A percentile compares a stretch with the other conserved stretches of the same genome.
phyloP scores from a whole-genome alignment of 2,888 invertebrate species.

The Cataglyphis cursor region DNA sequence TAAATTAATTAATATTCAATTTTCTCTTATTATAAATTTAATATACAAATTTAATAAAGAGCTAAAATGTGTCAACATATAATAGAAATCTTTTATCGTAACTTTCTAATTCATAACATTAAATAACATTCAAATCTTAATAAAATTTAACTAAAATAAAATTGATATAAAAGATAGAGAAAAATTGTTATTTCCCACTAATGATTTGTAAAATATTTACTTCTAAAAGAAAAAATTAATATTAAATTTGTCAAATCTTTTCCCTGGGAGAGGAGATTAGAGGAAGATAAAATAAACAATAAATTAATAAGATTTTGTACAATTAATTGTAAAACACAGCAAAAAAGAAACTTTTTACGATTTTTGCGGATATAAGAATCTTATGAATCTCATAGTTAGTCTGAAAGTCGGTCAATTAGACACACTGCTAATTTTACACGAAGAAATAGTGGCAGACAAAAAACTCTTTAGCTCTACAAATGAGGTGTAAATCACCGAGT shows the following conservation, averaged over 20 bases:
- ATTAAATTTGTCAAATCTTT: neutral
- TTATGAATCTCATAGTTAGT: constrained; percentile 27
- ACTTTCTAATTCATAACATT: neutral
- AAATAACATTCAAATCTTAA: neutral
- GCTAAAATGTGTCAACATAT: neutral
- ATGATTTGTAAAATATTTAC: neutral
- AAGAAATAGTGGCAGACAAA: neutral
- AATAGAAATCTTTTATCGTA: neutral
- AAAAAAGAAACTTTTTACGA: neutral
- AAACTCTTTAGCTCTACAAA: constrained; percentile 6
- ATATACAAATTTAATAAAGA: neutral
- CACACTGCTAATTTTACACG: constrained; percentile 28
- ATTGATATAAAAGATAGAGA: neutral
- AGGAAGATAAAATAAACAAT: neutral
- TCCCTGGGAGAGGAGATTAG: no score
- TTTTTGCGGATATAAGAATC: neutral
- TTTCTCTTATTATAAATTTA: neutral
- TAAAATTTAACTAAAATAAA: constrained; percentile 5
- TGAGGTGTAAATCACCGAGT: constrained; percentile 2
- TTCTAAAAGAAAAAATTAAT: neutral
- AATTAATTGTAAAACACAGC: neutral
- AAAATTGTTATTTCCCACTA: neutral
- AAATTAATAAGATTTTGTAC: neutral
- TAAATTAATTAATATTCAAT: neutral
- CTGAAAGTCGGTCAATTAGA: constrained; percentile 50